Evolutionary conservation across 2,797 vertebrate genomes (phyloP).

Genomic region (Oreortyx pictus): DNA sequence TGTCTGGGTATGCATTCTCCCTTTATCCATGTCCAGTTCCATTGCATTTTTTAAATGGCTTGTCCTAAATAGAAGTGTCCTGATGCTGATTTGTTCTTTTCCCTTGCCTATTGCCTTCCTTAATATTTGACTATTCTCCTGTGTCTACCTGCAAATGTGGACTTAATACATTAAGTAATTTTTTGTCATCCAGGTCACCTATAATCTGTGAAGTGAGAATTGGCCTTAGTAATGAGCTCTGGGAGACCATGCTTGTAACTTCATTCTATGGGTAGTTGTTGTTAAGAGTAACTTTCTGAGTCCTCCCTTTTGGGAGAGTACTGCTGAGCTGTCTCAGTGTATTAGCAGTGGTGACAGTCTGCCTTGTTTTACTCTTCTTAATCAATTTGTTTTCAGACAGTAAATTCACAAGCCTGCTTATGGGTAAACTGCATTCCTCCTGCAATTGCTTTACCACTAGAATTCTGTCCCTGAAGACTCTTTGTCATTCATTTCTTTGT

Average conservation of each 20-base stretch:
- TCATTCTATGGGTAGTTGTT: neutral
- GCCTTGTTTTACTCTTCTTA: neutral
- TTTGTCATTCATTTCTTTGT: neutral
- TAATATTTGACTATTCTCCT: conserved; percentile 5
- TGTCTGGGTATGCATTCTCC: neutral
- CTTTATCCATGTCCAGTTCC: neutral
- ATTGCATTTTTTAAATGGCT: neutral
- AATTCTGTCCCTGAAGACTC: neutral
- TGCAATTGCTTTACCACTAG: neutral
- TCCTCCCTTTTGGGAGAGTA: neutral
- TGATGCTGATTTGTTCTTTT: conserved; percentile 22
- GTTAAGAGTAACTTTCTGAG: conserved; percentile 27
- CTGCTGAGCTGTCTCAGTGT: neutral
- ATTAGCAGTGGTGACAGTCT: neutral
- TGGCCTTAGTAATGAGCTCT: neutral
- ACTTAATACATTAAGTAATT: neutral
- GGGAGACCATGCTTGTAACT: neutral
- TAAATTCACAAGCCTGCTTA: neutral
- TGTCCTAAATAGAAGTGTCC: conserved; percentile 25
- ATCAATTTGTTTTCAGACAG: neutral
- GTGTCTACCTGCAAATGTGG: conserved; percentile 2
- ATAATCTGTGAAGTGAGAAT: conserved; percentile 25
- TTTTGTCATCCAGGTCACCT: conserved; percentile 50
- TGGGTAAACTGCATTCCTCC: neutral
- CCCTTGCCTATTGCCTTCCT: conserved; percentile 17